Evolutionary conservation across 2,797 vertebrate genomes (phyloP), one percentile per base, ranked within the genome.

Genomic region (Nasua narica): DNA sequence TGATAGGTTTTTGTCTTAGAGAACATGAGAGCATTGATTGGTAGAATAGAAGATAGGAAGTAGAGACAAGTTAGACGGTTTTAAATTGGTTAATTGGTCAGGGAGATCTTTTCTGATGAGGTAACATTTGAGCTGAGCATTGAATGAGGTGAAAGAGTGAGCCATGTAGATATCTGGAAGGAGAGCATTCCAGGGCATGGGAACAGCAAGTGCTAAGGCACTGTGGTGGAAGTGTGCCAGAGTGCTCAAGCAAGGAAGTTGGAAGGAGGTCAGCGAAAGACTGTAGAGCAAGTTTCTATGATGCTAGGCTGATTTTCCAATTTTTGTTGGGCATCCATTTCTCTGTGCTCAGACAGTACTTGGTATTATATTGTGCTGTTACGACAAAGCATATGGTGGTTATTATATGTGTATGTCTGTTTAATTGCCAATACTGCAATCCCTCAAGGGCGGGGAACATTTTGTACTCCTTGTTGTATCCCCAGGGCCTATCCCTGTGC

Each of bases 21-120:
- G 77, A 89, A 58, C 72, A 14, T 81, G 50, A 70, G 46, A 67
- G 21, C 2, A 12, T 13, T 70, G 43, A 50, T 5, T 7, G 13
- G 40, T 23, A 4, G 8, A 85, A 82, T 10, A n/a, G 67, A 90
- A 90, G 29, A 14, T 10, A 78, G 19, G 56, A 48, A 74, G 15
- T 16, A 0, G 60, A 69, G 32, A 52, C 2, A n/a, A 60, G 0
- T 87, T 88, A 78, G 56, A 83, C 90, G n/a, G 10, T 70, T 46
- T 89, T 62, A 76, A 72, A 79, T 12, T 46, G 37, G 8, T 18
- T 23, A 40, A 37, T n/a, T 86, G 8, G 15, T 37, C 27, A 86
- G 76, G 69, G 60, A 67, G 86, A 7, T 60, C 78, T 70, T 77
- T 94, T 67, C 56, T 19, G 65, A 50, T 46, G 72, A 87, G 12